Evolutionary conservation across 2,113 vertebrate species (phyloP).

Genomic region (Cacatua alba): DNA sequence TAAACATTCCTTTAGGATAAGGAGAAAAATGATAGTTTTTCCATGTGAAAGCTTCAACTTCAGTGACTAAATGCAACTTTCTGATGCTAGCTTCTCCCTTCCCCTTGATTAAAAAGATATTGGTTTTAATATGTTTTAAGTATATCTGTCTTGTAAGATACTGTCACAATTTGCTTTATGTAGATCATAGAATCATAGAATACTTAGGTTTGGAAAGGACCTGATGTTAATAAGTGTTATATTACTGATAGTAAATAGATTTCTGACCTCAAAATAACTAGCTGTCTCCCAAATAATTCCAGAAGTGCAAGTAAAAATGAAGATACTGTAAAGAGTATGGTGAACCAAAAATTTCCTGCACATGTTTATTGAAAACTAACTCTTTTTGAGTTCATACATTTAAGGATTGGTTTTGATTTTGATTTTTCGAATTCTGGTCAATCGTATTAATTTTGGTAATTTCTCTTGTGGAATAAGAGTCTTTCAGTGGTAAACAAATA

Average conservation of each 20-base stretch:
- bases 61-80: background rate
- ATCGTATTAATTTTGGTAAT: background rate
- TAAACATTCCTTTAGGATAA: background rate
- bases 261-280: background rate
- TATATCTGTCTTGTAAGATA: background rate
- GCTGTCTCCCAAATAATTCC: background rate
- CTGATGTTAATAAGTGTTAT: background rate
- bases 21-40: background rate
- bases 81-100: background rate
- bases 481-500: background rate
- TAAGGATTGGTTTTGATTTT: background rate
- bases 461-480: background rate
- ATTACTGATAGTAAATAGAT: background rate
- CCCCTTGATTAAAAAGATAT: background rate
- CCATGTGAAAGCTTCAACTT: background rate
- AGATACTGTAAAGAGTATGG: background rate
- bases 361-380: background rate
- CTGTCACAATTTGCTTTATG: background rate
- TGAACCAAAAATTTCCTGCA: background rate
- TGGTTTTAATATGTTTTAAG: background rate
- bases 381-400: background rate
- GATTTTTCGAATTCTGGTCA: background rate
- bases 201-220: too few species aligned
- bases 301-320: background rate
- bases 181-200: too few species aligned